These are phyloP conservation scores for Sebastolobus altivelis DNA, from an alignment of 2,797 vertebrate species.

Conservation along the genomic window DNA sequence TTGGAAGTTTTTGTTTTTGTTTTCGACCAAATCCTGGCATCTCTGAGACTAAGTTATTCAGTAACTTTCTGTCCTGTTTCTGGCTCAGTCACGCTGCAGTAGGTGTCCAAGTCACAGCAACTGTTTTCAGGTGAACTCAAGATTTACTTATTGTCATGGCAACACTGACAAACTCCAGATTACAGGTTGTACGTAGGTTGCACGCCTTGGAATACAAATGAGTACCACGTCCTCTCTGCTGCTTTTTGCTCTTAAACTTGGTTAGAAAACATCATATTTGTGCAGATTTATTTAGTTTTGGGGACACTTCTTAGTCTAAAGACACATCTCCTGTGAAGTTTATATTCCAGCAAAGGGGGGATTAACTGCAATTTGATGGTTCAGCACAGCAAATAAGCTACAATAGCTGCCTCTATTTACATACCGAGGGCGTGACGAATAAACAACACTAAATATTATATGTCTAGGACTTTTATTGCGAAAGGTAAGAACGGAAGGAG, in stretches of 20 bases:
- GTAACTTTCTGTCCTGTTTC: background rate
- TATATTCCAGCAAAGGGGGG: background rate
- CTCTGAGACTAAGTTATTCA: background rate
- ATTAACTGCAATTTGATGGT: background rate
- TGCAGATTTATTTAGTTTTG: background rate
- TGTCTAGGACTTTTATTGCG: too few relatives aligned
- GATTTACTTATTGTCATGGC: conserved; percentile 5
- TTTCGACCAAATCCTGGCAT: conserved; percentile 1
- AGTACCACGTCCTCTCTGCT: background rate
- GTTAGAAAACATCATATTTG: background rate
- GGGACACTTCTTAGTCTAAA: background rate
- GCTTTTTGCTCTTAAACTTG: background rate
- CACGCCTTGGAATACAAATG: background rate
- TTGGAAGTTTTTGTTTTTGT: background rate
- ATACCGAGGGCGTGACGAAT: too few relatives aligned
- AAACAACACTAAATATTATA: too few relatives aligned
- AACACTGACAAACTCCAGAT: conserved; percentile 3
- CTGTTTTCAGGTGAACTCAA: conserved; percentile 5
- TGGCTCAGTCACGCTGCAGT: background rate
- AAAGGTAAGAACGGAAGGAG: too few relatives aligned
- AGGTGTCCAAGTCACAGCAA: conserved; percentile 4
- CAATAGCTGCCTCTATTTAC: background rate
- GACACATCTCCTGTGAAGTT: background rate
- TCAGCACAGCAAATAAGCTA: background rate
- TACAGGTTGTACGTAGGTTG: background rate